These are phyloP conservation scores for Aurelia aurita complex sp. Pacific DNA, from an alignment of 30 jellyfish, hydroid and myxozoan species.

Conservation along the genomic window DNA sequence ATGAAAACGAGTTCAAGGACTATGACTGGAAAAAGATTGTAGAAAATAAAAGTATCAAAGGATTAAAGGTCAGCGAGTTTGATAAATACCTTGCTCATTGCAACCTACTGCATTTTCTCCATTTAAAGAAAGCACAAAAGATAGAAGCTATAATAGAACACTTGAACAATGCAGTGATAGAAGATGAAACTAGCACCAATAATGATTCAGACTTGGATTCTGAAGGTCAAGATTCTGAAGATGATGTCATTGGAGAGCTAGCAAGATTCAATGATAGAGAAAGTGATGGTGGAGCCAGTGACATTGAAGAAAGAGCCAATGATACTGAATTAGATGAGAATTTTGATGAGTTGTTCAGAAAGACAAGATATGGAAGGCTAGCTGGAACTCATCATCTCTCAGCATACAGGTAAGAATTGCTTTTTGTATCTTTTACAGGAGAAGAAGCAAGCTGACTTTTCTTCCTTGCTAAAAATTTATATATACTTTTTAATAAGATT, in stretches of 20 bases:
- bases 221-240: neutral
- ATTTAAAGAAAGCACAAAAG: slow-evolving; percentile 10
- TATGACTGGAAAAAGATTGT: slow-evolving; percentile 10
- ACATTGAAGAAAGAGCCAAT: neutral
- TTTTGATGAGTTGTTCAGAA: neutral
- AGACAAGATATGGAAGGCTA: slow-evolving; percentile 5
- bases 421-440: neutral
- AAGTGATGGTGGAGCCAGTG: slow-evolving; percentile 3
- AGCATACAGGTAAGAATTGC: slow-evolving; percentile 8
- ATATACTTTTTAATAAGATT: too few species aligned
- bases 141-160: slow-evolving; percentile 7
- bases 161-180: neutral
- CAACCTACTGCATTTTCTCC: slow-evolving; percentile 1
- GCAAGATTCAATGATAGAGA: neutral
- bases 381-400: slow-evolving; percentile 11
- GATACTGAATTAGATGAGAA: neutral
- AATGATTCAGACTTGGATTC: slow-evolving; percentile 2
- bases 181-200: neutral
- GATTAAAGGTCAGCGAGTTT: neutral
- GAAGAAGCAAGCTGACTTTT: too few species aligned
- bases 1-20: slow-evolving; percentile 7
- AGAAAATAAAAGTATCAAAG: neutral
- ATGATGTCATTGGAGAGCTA: slow-evolving; percentile 3
- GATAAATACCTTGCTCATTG: slow-evolving; percentile 11
- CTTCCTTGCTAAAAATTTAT: too few species aligned